These are phyloP conservation scores for Oncorhynchus masou DNA, from an alignment of 2,113 vertebrate species.

Conservation along the genomic window DNA sequence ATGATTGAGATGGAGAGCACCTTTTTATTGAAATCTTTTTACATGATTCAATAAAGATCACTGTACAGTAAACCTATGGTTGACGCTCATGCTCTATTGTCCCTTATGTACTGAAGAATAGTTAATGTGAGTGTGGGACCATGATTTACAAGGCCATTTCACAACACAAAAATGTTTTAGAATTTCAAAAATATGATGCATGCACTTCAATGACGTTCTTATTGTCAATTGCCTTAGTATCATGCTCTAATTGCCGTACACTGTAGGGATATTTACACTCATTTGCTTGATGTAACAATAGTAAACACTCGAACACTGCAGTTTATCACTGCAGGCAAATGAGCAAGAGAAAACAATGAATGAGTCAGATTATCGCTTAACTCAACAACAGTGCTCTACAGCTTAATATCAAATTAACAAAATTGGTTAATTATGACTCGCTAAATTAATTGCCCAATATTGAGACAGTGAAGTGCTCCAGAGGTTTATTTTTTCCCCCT, in stretches of 20 bases:
- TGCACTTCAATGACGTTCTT: no score
- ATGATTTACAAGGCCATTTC: no score
- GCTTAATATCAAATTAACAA: slow-evolving; percentile 81
- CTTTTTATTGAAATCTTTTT: neutral
- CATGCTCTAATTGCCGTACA: slow-evolving; percentile 38
- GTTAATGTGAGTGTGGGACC: no score
- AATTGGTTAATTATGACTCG: slow-evolving; percentile 80
- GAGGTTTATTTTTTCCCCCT: slow-evolving; percentile 67
- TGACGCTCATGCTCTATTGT: no score
- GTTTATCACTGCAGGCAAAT: slow-evolving; percentile 73
- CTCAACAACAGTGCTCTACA: slow-evolving; percentile 76
- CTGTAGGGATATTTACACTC: slow-evolving; percentile 49
- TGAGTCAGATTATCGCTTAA: slow-evolving; percentile 77
- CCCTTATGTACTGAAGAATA: no score
- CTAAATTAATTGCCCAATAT: slow-evolving; percentile 78
- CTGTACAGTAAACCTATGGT: no score
- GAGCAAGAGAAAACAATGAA: slow-evolving; percentile 70
- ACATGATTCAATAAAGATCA: neutral
- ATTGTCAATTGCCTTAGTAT: slow-evolving; percentile 26
- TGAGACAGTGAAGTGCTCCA: slow-evolving; percentile 76
- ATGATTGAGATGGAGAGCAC: neutral
- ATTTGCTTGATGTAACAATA: slow-evolving; percentile 61
- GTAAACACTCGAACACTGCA: slow-evolving; percentile 68
- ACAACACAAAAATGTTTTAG: no score
- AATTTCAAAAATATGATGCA: no score